Conservation (phyloP, 2,113 vertebrate genomes). For the Vombatus ursinus region DNA sequence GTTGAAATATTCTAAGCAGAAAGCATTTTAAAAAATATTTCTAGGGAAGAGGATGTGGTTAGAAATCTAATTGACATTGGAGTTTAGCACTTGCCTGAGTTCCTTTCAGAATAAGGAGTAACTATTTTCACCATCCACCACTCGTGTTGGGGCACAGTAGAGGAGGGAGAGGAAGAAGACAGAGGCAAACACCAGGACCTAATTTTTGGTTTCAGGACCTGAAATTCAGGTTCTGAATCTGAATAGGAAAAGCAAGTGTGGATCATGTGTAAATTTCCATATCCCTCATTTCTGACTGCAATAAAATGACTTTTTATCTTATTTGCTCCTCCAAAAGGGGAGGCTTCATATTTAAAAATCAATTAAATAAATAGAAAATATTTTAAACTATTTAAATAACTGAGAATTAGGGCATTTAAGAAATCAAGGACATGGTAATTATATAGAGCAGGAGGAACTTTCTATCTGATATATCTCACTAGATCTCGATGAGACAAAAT, state of each 20-base stretch:
- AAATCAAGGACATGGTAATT: constrained; percentile 6
- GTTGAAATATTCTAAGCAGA: constrained; percentile 26
- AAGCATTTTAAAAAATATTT: neutral
- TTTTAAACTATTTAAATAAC: constrained; percentile 1
- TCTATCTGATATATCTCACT: constrained; percentile 11
- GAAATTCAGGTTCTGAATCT: constrained; percentile 20
- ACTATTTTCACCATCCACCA: neutral
- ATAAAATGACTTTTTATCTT: constrained; percentile 17
- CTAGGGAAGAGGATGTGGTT: neutral
- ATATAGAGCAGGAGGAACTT: neutral
- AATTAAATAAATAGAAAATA: constrained; percentile 8
- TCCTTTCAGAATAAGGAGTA: neutral
- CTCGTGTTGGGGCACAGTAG: neutral
- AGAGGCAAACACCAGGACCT: neutral
- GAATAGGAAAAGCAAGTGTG: neutral
- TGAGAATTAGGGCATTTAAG: constrained; percentile 21
- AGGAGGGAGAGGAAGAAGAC: neutral
- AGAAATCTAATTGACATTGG: constrained; percentile 10
- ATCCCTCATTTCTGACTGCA: constrained; percentile 1
- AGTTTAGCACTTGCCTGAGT: neutral
- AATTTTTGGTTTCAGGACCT: constrained; percentile 16
- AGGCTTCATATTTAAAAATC: constrained; percentile 10
- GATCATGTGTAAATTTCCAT: neutral
- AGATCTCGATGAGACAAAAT: constrained; percentile 49
- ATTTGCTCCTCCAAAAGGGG: neutral